Evolutionary conservation across 2,888 invertebrate genomes (phyloP).

Genomic region (Euproctis similis): DNA sequence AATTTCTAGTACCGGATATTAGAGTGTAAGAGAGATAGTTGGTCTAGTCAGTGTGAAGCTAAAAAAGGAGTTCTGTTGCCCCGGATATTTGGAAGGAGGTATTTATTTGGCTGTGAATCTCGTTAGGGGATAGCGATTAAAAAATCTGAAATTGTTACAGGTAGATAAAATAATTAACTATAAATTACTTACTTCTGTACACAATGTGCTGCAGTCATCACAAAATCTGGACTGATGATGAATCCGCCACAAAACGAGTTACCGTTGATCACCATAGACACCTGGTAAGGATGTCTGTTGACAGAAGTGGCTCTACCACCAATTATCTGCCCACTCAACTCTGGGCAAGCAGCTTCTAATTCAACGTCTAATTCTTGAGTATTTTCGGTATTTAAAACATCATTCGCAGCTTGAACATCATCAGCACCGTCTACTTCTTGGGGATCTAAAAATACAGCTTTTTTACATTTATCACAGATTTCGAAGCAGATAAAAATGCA

Average conservation of each 20-base stretch:
- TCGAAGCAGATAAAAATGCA: no score
- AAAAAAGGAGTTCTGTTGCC: no score
- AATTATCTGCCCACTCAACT: constrained; percentile 63
- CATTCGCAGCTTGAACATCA: constrained; percentile 29
- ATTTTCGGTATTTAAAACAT: constrained; percentile 20
- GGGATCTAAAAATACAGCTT: constrained; percentile 46
- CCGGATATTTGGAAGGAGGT: no score
- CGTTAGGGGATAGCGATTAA: no score
- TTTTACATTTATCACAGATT: no score
- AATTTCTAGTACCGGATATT: no score
- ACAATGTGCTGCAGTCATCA: constrained; percentile 67
- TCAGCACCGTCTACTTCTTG: constrained; percentile 47
- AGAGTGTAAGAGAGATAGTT: no score
- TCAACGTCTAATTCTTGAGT: constrained; percentile 41
- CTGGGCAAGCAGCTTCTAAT: constrained; percentile 53
- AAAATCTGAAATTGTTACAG: no score
- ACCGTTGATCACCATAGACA: constrained; percentile 63
- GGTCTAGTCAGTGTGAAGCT: no score
- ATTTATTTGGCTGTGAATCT: no score
- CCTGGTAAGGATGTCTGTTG: constrained; percentile 58
- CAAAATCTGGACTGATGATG: constrained; percentile 54
- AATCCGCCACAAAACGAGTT: constrained; percentile 70
- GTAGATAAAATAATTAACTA: neutral
- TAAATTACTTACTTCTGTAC: constrained; percentile 55
- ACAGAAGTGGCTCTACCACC: constrained; percentile 60